Conservation (phyloP, 2,888 invertebrate species). For the Ptilodon capucinus region DNA sequence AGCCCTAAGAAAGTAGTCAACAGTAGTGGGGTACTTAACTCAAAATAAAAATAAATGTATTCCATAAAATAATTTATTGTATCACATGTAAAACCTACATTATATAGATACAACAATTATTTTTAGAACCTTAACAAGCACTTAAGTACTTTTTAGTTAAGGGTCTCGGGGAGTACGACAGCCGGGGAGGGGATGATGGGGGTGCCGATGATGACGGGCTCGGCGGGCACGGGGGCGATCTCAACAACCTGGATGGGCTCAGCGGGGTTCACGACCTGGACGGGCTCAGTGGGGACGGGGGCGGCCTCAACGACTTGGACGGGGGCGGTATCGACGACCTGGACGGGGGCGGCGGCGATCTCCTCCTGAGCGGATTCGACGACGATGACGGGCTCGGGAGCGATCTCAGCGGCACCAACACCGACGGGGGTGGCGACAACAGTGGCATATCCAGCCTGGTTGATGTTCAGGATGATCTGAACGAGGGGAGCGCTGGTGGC, state of each 20-base stretch:
- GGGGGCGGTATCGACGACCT: slow-evolving; percentile 28
- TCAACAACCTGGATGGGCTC: slow-evolving; percentile 28
- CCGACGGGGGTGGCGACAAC: slow-evolving; percentile 5
- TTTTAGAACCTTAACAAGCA: no score
- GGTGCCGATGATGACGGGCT: slow-evolving; percentile 27
- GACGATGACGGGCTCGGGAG: slow-evolving; percentile 14
- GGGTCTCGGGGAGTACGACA: slow-evolving; percentile 28
- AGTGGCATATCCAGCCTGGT: slow-evolving; percentile 23
- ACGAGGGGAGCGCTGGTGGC: no score
- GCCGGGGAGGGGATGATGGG: slow-evolving; percentile 30
- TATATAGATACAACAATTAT: no score
- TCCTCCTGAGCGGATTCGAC: slow-evolving; percentile 26
- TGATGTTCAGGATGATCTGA: slow-evolving; percentile 46
- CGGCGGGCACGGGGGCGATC: slow-evolving; percentile 17
- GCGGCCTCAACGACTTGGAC: slow-evolving; percentile 28
- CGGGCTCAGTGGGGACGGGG: slow-evolving; percentile 23
- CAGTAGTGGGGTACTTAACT: no score
- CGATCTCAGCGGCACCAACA: slow-evolving; percentile 12
- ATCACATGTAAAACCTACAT: no score
- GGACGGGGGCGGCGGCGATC: slow-evolving; percentile 21
- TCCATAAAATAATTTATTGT: no score
- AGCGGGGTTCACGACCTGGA: slow-evolving; percentile 17
- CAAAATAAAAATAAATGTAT: no score
- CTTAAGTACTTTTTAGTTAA: no score
- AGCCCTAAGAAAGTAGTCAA: no score